A percentile compares a stretch with the other conserved stretches of the same genome.
These are phyloP conservation scores for Ctenochaetus hawaiiensis DNA, from an alignment of 2,797 vertebrate species.

Conservation along the genomic window DNA sequence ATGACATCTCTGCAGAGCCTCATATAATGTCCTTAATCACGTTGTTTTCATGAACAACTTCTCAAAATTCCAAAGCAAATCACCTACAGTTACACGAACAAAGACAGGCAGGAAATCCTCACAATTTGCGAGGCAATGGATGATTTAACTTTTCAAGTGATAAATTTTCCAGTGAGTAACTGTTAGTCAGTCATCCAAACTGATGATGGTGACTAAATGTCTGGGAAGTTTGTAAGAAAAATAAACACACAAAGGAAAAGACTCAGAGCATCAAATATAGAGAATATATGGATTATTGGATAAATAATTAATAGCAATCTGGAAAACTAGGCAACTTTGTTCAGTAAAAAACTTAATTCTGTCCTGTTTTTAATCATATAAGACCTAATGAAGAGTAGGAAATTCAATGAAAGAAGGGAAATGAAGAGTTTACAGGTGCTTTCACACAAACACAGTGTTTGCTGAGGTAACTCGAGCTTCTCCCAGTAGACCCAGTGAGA, in stretches of 20 bases:
- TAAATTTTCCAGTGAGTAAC: neutral
- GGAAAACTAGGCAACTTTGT: neutral
- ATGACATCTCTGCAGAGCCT: neutral
- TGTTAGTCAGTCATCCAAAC: neutral
- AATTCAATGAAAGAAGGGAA: neutral
- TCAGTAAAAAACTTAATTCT: neutral
- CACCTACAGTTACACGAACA: too few relatives aligned
- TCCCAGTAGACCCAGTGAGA: slow-evolving; percentile 59
- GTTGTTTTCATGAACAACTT: neutral
- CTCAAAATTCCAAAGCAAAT: neutral
- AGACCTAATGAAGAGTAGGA: neutral
- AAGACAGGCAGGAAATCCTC: too few relatives aligned
- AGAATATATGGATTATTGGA: neutral
- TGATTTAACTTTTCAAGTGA: neutral
- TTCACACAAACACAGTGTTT: slow-evolving; percentile 20
- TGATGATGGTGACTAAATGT: neutral
- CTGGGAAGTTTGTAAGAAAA: slow-evolving; percentile 4
- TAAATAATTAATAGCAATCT: neutral
- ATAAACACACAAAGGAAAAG: neutral
- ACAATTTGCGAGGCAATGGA: neutral
- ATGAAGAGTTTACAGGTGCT: slow-evolving; percentile 6
- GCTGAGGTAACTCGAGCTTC: slow-evolving; percentile 54
- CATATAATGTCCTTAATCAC: too few relatives aligned
- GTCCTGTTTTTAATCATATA: neutral
- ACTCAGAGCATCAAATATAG: fast-evolving